These are phyloP conservation scores for Sciurus vulgaris DNA, from an alignment of 2,797 vertebrate genomes.

Conservation along the genomic window DNA sequence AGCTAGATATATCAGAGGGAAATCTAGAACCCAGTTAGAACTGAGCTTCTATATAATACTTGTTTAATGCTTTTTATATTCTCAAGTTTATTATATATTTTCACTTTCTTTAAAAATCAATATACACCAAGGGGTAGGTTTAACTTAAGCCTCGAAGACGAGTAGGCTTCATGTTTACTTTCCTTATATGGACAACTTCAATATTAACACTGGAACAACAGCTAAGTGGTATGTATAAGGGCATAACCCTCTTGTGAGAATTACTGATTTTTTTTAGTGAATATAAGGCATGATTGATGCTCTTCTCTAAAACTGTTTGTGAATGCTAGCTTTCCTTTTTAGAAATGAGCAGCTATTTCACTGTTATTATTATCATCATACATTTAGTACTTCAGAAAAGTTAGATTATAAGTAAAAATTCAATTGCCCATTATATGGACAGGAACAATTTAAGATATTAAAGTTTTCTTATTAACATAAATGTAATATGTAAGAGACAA, in stretches of 20 bases:
- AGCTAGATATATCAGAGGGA: not conserved
- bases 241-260: not conserved
- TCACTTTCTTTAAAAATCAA: slow-evolving; percentile 48
- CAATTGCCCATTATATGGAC: not conserved
- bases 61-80: not conserved
- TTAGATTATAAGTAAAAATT: not conserved
- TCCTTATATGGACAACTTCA: slow-evolving; percentile 13
- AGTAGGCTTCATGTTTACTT: not conserved
- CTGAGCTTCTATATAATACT: not conserved
- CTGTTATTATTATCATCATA: not conserved
- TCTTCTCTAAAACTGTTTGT: slow-evolving; percentile 28
- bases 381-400: slow-evolving; percentile 29
- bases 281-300: not conserved
- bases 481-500: not conserved
- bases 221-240: not conserved
- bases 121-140: not conserved
- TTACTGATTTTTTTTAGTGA: not conserved
- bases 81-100: slow-evolving; percentile 7
- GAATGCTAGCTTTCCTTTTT: slow-evolving; percentile 14
- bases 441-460: not conserved
- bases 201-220: not conserved
- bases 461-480: slow-evolving; percentile 54
- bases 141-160: not conserved
- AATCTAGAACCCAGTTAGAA: not conserved
- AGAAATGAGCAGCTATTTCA: slow-evolving; percentile 13